Evolutionary conservation across 2,888 invertebrate species (phyloP).

Genomic region (Cybosia mesomella): DNA sequence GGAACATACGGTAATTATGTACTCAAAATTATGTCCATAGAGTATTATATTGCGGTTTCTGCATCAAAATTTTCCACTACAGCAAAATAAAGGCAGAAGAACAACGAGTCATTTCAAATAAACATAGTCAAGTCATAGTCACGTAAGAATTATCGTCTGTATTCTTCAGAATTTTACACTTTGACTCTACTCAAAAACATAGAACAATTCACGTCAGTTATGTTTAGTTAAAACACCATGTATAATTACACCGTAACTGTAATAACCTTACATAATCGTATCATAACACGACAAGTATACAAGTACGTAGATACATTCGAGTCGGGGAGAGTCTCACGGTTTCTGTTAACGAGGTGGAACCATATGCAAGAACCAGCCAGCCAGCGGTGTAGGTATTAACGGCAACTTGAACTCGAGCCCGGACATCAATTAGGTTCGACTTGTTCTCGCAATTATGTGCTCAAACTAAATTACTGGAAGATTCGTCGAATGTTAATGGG

Average conservation of each 20-base stretch:
- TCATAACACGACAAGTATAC: slow-evolving; percentile 36
- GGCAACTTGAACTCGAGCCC: slow-evolving; percentile 77
- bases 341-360: slow-evolving; percentile 43
- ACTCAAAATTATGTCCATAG: not conserved
- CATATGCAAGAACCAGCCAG: slow-evolving; percentile 65
- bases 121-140: not conserved
- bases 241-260: slow-evolving; percentile 41
- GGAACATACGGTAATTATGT: not conserved
- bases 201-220: slow-evolving; percentile 21
- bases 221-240: slow-evolving; percentile 36
- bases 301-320: slow-evolving; percentile 17
- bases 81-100: not conserved
- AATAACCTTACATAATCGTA: slow-evolving; percentile 34
- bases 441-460: slow-evolving; percentile 85
- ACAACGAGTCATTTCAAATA: not conserved
- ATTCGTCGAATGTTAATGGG: slow-evolving; percentile 80
- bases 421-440: slow-evolving; percentile 83
- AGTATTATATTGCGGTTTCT: too few relatives aligned
- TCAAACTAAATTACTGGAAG: slow-evolving; percentile 83
- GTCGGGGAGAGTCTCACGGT: slow-evolving; percentile 45
- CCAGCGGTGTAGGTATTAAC: slow-evolving; percentile 62
- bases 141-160: not conserved
- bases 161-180: not conserved
- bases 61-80: not conserved
- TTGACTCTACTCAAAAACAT: slow-evolving; percentile 16